A percentile compares a stretch with the other conserved stretches of the same genome.
Evolutionary conservation across 2,113 vertebrate species (phyloP).

Genomic region (Oxyruncus cristatus): DNA sequence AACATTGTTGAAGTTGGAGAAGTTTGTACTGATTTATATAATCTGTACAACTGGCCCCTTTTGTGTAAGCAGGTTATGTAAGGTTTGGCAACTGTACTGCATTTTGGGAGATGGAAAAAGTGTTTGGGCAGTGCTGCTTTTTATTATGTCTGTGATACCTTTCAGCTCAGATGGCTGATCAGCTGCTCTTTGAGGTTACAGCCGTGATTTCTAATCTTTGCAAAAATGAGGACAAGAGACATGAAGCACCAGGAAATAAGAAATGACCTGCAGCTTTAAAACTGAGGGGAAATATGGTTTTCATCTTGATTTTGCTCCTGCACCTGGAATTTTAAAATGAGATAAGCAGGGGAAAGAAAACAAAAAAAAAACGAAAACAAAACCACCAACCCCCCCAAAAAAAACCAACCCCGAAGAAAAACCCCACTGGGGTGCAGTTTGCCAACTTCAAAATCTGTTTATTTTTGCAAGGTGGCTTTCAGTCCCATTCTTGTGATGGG

Average conservation of each 20-base stretch:
- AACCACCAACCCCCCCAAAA: background rate
- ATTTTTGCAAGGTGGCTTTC: background rate
- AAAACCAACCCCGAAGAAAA: background rate
- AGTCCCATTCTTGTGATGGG: background rate
- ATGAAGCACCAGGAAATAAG: background rate
- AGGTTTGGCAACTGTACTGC: background rate
- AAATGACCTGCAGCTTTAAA: constrained; percentile 1
- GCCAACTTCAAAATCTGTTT: background rate
- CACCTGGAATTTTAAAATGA: constrained; percentile 22
- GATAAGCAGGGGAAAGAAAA: background rate
- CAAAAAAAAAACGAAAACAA: background rate
- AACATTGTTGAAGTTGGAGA: constrained; percentile 21
- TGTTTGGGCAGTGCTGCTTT: background rate
- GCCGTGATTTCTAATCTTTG: background rate
- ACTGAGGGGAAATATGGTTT: background rate
- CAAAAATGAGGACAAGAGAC: background rate
- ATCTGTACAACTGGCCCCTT: background rate
- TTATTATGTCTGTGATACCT: background rate
- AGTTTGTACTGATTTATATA: constrained; percentile 16
- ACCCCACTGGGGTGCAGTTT: background rate
- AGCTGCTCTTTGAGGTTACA: background rate
- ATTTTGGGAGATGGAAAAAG: constrained; percentile 13
- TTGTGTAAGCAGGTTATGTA: constrained; percentile 47
- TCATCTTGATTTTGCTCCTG: background rate
- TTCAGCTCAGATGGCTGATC: background rate